These are phyloP conservation scores for Erebia epiphron DNA, from an alignment of 2,888 invertebrate species.

Conservation along the genomic window DNA sequence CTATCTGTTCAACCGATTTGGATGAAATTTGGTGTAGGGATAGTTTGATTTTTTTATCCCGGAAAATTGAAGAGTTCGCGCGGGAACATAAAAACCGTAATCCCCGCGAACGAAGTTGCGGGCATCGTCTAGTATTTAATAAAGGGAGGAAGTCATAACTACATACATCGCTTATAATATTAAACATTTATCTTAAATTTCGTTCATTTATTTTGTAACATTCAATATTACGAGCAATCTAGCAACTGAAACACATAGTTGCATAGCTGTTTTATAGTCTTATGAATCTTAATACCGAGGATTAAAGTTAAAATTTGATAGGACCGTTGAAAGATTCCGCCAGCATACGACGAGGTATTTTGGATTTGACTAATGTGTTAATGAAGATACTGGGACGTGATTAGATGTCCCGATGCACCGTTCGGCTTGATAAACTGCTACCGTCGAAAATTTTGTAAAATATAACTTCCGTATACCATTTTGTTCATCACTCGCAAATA, in stretches of 20 bases:
- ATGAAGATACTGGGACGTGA: constrained; percentile 50
- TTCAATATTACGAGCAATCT: constrained; percentile 38
- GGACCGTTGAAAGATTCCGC: background rate
- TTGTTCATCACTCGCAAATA: constrained; percentile 71
- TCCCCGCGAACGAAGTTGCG: too few relatives aligned
- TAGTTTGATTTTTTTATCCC: too few relatives aligned
- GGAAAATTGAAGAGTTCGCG: too few relatives aligned
- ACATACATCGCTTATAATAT: background rate
- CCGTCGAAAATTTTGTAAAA: constrained; percentile 55
- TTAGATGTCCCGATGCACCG: constrained; percentile 47
- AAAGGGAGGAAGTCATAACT: background rate
- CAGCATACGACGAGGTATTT: constrained; percentile 36
- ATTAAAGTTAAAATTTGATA: background rate
- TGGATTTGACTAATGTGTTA: constrained; percentile 59
- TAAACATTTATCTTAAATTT: background rate
- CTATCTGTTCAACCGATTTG: too few relatives aligned
- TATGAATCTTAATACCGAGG: constrained; percentile 9
- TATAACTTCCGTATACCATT: constrained; percentile 64
- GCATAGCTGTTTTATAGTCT: constrained; percentile 48
- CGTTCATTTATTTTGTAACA: background rate
- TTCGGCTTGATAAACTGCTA: constrained; percentile 48
- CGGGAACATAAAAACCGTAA: too few relatives aligned
- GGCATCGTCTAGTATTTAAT: background rate
- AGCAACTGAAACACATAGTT: background rate
- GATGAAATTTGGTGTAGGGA: too few relatives aligned